These are phyloP conservation scores for Cephus cinctus DNA, from an alignment of 1,140 invertebrate species.

Conservation along the genomic window DNA sequence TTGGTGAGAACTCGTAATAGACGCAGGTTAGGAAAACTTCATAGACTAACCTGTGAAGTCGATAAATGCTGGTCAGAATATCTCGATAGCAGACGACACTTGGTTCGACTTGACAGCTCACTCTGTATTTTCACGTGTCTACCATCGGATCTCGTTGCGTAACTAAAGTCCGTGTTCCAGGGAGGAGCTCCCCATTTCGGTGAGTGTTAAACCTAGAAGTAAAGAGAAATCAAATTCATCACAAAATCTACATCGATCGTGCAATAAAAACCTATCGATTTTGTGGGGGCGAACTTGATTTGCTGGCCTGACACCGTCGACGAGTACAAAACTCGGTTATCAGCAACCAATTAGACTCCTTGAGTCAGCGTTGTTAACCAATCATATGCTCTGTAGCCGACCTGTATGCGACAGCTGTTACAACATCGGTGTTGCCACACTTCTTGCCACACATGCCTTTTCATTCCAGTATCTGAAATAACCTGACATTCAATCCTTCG, in stretches of 20 bases:
- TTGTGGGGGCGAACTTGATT: neutral
- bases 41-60: neutral
- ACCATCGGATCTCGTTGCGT: slow-evolving; percentile 39
- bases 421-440: slow-evolving; percentile 25
- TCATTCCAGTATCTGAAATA: too few relatives aligned
- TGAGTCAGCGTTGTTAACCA: slow-evolving; percentile 22
- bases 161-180: slow-evolving; percentile 41
- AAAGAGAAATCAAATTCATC: neutral
- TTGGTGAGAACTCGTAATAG: too few relatives aligned
- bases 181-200: slow-evolving; percentile 43
- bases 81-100: slow-evolving; percentile 38
- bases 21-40: too few relatives aligned
- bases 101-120: slow-evolving; percentile 42
- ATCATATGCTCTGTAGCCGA: slow-evolving; percentile 17
- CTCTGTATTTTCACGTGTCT: slow-evolving; percentile 42
- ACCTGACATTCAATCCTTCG: too few relatives aligned
- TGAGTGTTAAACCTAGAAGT: too few relatives aligned
- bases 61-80: neutral
- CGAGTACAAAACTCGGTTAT: slow-evolving; percentile 14
- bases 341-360: slow-evolving; percentile 28
- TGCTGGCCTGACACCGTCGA: neutral
- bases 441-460: too few relatives aligned
- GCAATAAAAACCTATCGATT: neutral
- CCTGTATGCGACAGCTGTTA: slow-evolving; percentile 31
- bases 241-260: neutral